These are phyloP conservation scores for Erebia epiphron DNA, from an alignment of 2,888 invertebrate species.

Conservation along the genomic window DNA sequence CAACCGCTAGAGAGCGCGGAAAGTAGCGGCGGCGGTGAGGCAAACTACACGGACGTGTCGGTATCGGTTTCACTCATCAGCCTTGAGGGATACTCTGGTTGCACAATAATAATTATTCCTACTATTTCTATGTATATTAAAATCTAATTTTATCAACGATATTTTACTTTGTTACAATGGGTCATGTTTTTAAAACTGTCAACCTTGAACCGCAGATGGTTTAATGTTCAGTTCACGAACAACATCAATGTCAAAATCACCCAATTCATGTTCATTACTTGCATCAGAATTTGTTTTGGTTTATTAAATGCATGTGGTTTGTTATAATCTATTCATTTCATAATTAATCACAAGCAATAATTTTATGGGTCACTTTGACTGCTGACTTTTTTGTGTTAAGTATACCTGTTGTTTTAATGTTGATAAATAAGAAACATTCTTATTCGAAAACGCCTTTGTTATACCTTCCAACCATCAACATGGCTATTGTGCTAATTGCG, in stretches of 20 bases:
- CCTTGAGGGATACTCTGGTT: conserved; percentile 63
- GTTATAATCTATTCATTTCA: background rate
- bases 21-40: conserved; percentile 51
- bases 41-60: conserved; percentile 62
- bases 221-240: background rate
- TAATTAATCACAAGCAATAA: background rate
- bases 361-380: background rate
- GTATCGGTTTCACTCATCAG: conserved; percentile 63
- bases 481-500: conserved; percentile 51
- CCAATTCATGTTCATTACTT: background rate
- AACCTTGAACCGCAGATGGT: conserved; percentile 2
- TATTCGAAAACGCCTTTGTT: conserved; percentile 72
- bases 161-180: background rate
- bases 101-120: conserved; percentile 46
- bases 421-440: conserved; percentile 18
- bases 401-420: conserved; percentile 11
- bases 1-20: conserved; percentile 46
- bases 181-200: background rate
- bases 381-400: background rate
- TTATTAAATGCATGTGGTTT: background rate
- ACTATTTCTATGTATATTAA: conserved; percentile 7
- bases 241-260: background rate
- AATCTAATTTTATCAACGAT: conserved; percentile 1
- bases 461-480: conserved; percentile 57
- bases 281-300: background rate